Evolutionary conservation across 2,888 invertebrate species (phyloP).

Genomic region (Camponotus fellah): DNA sequence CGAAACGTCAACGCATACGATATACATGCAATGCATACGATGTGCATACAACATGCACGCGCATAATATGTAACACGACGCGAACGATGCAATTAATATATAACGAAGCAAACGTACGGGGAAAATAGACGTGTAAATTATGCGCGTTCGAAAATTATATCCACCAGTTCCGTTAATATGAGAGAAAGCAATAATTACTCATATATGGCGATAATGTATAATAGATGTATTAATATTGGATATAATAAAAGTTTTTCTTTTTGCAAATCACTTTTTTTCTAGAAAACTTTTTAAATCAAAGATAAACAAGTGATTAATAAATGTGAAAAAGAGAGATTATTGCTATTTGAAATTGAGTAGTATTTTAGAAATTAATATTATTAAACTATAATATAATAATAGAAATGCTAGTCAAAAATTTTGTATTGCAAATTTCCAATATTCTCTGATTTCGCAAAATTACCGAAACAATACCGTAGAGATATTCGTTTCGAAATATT

Average conservation of each 20-base stretch:
- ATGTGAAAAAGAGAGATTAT: not conserved
- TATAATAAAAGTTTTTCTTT: not conserved
- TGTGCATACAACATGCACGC: not conserved
- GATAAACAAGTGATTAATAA: not conserved
- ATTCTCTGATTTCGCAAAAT: conserved; percentile 44
- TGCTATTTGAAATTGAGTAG: not conserved
- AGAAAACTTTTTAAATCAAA: not conserved
- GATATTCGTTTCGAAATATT: conserved; percentile 15
- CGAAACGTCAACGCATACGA: conserved; percentile 32
- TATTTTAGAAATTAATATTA: not conserved
- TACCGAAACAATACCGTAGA: conserved; percentile 21
- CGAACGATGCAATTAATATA: conserved; percentile 44
- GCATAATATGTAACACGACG: conserved; percentile 18
- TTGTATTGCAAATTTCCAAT: conserved; percentile 65
- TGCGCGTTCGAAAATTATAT: conserved; percentile 36
- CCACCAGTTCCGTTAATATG: conserved; percentile 10
- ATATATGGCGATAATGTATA: not conserved
- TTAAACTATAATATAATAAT: not conserved
- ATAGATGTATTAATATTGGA: not conserved
- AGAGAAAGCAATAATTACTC: conserved; percentile 24
- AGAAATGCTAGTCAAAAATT: conserved; percentile 36
- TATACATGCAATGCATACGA: conserved; percentile 19
- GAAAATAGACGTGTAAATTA: conserved; percentile 48
- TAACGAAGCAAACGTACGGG: conserved; percentile 39
- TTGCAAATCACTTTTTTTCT: not conserved